A percentile compares a stretch with the other conserved stretches of the same genome.
These are phyloP conservation scores for Camponotus pennsylvanicus DNA, from an alignment of 1,140 invertebrate species.

Conservation along the genomic window DNA sequence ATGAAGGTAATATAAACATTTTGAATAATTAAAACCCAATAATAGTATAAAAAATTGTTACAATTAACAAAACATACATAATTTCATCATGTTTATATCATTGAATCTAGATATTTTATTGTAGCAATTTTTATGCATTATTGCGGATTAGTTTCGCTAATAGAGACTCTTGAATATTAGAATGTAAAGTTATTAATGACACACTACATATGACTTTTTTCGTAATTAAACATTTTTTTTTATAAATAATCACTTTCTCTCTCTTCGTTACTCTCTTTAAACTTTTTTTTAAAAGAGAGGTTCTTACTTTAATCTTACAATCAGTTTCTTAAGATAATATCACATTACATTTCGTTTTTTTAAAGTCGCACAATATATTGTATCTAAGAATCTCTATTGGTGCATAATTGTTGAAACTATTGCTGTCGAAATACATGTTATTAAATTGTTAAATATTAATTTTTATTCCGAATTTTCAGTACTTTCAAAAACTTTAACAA, in stretches of 20 bases:
- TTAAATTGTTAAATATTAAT: conserved; percentile 13
- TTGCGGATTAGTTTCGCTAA: too few species aligned
- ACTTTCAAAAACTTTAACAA: background rate
- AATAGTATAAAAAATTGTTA: too few species aligned
- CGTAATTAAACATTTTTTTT: conserved; percentile 18
- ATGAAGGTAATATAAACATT: too few species aligned
- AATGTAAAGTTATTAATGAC: conserved; percentile 18
- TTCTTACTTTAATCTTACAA: conserved; percentile 35
- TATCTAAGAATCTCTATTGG: conserved; percentile 12
- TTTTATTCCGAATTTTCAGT: background rate
- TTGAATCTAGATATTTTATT: too few species aligned
- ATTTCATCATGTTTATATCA: too few species aligned
- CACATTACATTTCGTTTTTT: conserved; percentile 29
- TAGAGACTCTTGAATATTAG: background rate
- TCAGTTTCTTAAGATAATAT: conserved; percentile 49
- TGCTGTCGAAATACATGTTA: conserved; percentile 29
- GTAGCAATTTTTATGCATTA: too few species aligned
- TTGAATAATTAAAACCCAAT: too few species aligned
- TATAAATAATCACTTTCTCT: background rate
- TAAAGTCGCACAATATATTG: background rate
- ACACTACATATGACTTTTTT: conserved; percentile 1
- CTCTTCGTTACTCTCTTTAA: background rate
- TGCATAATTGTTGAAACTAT: conserved; percentile 33
- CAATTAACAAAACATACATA: too few species aligned
- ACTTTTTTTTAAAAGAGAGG: background rate